Evolutionary conservation across 2,888 invertebrate genomes (phyloP), one percentile per base, ranked within the genome.

Genomic region (Dasypolia templi): DNA sequence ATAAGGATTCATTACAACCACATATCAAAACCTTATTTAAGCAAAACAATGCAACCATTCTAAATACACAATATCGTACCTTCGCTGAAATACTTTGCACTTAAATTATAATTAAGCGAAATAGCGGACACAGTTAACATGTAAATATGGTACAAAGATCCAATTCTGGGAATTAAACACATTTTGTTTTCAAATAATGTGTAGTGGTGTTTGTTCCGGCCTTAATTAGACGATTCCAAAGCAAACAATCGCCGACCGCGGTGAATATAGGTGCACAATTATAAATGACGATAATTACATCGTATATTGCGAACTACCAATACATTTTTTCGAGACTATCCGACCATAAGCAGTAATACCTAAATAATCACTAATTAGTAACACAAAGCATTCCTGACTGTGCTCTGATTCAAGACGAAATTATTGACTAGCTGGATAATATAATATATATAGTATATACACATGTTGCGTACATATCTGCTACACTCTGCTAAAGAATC

Each of bases 131-230:
- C 53, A 46, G 51, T 73, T 73, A 71, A 68, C 72, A 80, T 74
- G 77, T 82, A 84, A 82, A 82, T 75, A 72, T 75, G 64, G 72
- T 77, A 46, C 61, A 63, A 72, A 7, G 63, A 69, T 75, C 56
- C 61, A 70, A 74, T 39, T 77, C 64, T 61, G 63, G 72, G 77
- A 84, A 84, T 72, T 79, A 51, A 82, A 76, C 71, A 69, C 63
- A 71, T 82, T 80, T 82, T 55, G 75, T 75, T 73, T 67, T 68
- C 59, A 69, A 82, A 82, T 73, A 82, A 82, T 73, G 79, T 81
- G 72, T 78, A 29, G 42, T 49, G 32, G 42, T 59, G 56, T 77
- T 80, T 65, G 70, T 56, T 32, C 55, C 26, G 12, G 11, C 35
- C 61, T 62, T 77, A 80, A 80, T 77, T 66, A 84, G 63, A 84